phyloP scores from a whole-genome alignment of 2,888 invertebrate genomes.

The Xestia xanthographa region DNA sequence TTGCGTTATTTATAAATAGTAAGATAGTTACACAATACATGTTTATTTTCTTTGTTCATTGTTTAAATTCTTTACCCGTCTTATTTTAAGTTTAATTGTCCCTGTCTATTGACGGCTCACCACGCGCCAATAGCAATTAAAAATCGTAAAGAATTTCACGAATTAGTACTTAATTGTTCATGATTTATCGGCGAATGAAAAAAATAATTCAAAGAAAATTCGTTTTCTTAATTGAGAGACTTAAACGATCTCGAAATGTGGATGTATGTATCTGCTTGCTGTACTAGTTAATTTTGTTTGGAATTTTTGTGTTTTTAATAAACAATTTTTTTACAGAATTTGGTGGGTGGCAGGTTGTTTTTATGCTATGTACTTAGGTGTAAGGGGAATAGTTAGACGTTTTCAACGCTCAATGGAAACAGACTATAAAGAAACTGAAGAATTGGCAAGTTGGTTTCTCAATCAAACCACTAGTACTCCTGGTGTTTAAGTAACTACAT shows the following conservation, averaged over 20 bases:
- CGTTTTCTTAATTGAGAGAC: neutral
- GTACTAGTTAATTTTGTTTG: neutral
- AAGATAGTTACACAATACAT: slow-evolving; percentile 27
- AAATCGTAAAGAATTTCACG: neutral
- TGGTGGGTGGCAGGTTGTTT: neutral
- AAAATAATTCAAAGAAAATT: neutral
- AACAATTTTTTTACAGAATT: neutral
- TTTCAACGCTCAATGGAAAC: slow-evolving; percentile 16
- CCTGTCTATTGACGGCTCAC: neutral
- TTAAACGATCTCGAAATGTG: slow-evolving; percentile 7
- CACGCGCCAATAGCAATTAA: neutral
- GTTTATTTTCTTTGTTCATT: slow-evolving; percentile 40
- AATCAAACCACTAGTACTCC: slow-evolving; percentile 12
- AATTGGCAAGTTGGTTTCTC: slow-evolving; percentile 11
- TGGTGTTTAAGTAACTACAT: neutral
- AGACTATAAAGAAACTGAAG: slow-evolving; percentile 6
- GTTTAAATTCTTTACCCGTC: neutral
- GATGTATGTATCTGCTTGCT: neutral
- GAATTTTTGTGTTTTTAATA: neutral
- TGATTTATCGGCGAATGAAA: neutral
- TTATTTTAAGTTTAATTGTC: neutral
- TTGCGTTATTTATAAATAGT: neutral
- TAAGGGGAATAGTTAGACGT: neutral
- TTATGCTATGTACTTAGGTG: neutral
- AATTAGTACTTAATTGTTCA: neutral